Conservation (phyloP, 2,113 vertebrate genomes). For the Carlito syrichta region DNA sequence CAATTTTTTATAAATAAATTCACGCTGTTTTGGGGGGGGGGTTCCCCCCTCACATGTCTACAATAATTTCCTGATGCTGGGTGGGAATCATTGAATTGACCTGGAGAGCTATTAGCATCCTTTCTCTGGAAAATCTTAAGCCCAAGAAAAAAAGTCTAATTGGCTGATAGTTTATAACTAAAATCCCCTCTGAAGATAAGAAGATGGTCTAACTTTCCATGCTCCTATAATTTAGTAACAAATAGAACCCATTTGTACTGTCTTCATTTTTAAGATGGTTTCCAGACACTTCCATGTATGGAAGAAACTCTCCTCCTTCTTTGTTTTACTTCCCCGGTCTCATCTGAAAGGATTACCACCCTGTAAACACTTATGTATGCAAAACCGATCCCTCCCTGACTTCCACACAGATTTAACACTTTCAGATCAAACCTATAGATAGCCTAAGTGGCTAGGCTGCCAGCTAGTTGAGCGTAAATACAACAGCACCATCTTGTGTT, state of each 20-base stretch:
- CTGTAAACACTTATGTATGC: neutral
- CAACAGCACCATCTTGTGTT: conserved; percentile 78
- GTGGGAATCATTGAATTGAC: neutral
- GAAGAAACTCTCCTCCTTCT: neutral
- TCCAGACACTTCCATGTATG: neutral
- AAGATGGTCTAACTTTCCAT: neutral
- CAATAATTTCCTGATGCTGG: no score
- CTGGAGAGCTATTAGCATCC: no score
- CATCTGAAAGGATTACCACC: neutral
- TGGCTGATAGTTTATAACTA: neutral
- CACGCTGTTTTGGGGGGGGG: no score
- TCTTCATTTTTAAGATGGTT: neutral
- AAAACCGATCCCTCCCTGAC: neutral
- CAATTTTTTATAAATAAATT: no score
- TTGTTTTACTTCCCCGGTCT: neutral
- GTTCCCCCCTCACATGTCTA: no score
- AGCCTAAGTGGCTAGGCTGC: neutral
- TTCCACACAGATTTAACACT: neutral
- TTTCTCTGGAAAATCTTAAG: neutral
- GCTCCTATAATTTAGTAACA: neutral
- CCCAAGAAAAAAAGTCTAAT: neutral
- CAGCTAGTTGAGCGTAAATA: conserved; percentile 13
- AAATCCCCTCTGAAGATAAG: neutral
- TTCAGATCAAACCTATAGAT: neutral
- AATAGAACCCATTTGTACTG: neutral